phyloP scores from a whole-genome alignment of 1,140 invertebrate genomes.

The Micrasema minimum region DNA sequence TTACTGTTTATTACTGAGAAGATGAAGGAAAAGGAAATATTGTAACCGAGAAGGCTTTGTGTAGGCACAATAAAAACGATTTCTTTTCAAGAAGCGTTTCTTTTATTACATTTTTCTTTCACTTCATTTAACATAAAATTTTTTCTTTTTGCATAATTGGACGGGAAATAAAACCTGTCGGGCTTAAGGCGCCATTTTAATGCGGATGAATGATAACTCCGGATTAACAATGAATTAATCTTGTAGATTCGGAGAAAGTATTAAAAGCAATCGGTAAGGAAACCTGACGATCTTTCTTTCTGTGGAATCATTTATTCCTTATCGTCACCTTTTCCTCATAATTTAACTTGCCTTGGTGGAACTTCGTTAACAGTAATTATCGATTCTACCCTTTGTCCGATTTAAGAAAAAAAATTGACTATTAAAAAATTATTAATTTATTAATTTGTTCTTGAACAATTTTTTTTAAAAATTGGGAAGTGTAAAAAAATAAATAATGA shows the following conservation, averaged over 20 bases:
- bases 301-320: too few relatives aligned
- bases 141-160: conserved; percentile 26
- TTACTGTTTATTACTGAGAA: too few relatives aligned
- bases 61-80: conserved; percentile 25
- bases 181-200: neutral
- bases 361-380: too few relatives aligned
- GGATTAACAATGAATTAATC: conserved; percentile 35
- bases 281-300: conserved; percentile 3
- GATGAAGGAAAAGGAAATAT: too few relatives aligned
- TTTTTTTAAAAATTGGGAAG: too few relatives aligned
- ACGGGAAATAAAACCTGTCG: conserved; percentile 8
- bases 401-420: too few relatives aligned
- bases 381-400: too few relatives aligned
- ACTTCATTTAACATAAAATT: conserved; percentile 32
- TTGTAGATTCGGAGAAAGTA: conserved; percentile 13
- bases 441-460: too few relatives aligned
- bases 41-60: conserved; percentile 9
- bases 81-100: conserved; percentile 6
- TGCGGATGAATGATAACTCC: neutral
- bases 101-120: conserved; percentile 27
- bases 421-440: too few relatives aligned
- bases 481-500: too few relatives aligned
- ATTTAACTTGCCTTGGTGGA: too few relatives aligned
- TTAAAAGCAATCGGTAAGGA: conserved; percentile 11
- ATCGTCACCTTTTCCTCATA: too few relatives aligned